Base-by-base conservation (phyloP, 2,797 vertebrate genomes). In the Serranus cabrilla region DNA sequence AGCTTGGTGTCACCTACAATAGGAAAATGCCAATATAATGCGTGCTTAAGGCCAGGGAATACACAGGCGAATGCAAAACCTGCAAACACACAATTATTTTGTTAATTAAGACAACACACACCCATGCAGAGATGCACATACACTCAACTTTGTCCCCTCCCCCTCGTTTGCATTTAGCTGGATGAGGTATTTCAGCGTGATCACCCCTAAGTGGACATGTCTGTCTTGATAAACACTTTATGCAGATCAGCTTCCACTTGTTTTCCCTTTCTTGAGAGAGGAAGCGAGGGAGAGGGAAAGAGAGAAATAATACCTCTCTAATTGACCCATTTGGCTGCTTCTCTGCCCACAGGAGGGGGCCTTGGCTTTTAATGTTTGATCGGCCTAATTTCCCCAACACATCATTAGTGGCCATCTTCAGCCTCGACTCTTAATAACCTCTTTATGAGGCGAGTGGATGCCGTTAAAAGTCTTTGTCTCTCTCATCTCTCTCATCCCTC, bases 311-410 rank as follows among this genome's bases (percentile, higher is more conserved):
- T 99, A 98, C 96, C 96, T 96, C 96, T 97, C 97, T 99, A 99
- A 99, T 99, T 99, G 98, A 99, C 97, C 98, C 97, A 99, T 99
- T 99, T 98, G 96, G 96, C 97, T 96, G 97, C 97, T 96, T 96
- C 85, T 94, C 97, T 97, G 97, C 97, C 97, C 97, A 97, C 97
- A 98, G 98, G 96, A 97, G 96, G 96, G 96, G 96, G 96, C 94
- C 92, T 92, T 88, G 91, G 97, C 96, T 96, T 98, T 99, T 98
- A 99, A 98, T 98, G 97, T 99, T 98, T 97, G 97, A 99, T 99
- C 96, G 97, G 96, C 96, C 97, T 98, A 98, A 99, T 98, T 98
- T 98, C 97, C 94, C 93, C 92, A 95, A 98, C 97, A 98, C 98
- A 99, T 99, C 97, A 98, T 99, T 99, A 99, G 94, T 87, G 91